Base-by-base conservation (phyloP, 2,888 invertebrate genomes). In the Lomographa bimaculata region DNA sequence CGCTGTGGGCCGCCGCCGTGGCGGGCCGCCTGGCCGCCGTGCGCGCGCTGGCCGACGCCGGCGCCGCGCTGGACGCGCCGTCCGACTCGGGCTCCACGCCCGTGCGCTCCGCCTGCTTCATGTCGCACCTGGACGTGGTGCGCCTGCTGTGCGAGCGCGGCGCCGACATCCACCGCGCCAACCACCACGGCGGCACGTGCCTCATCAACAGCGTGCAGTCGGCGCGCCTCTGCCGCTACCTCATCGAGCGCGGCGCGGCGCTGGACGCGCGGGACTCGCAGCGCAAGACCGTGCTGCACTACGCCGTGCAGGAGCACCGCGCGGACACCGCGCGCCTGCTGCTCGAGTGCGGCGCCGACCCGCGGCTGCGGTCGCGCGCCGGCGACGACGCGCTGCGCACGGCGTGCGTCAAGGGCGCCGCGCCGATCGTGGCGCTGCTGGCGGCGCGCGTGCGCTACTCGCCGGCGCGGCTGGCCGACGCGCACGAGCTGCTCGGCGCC, bases 201-300 rank as follows among this genome's bases (percentile, higher is more conserved):
- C 91, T 98, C 48, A 97, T 98, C 61, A 98, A 98, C 84, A 94
- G 96, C 1, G 97, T 97, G 50, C 97, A 97, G 86, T 95, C 95
- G 60, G 93, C 93, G 42, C 91, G 92, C 40, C 90, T 98, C 28
- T 97, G 97, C 77, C 91, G 92, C 43, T 96, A 93, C 80, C 90
- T 97, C 50, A 91, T 98, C 41, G 81, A 91, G 58, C 93, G 94
- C 71, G 96, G 96, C 27, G 97, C 95, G 1, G 91, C 92, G 58
- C 57, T 96, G 2, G 96, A 97, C 89, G 96, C 97, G 19, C 91
- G 92, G 39, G 97, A 98, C 83, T 94, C 95, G 69, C 97, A 97
- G 79, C 94, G 93, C 59, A 97, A 97, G 87, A 95, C 97, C 46
- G 97, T 97, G 37, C 90, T 97, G 63, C 97, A 97, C 89, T 97